Conservation (phyloP, 2,888 invertebrate species). For the Pogonocherus hispidulus region DNA sequence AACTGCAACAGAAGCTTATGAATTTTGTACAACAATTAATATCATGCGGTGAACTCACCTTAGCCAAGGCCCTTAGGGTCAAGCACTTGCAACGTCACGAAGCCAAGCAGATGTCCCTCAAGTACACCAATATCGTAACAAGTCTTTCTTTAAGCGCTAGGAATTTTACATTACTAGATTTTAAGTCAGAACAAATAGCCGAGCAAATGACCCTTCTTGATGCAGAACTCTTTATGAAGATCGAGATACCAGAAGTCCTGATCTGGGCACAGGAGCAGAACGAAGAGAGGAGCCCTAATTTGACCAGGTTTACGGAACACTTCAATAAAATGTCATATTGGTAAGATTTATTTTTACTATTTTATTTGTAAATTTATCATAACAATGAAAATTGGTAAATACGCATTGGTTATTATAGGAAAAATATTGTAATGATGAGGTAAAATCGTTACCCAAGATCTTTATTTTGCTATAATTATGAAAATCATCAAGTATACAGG, state of each 20-base stretch:
- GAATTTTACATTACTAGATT: constrained; percentile 83
- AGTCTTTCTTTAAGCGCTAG: constrained; percentile 63
- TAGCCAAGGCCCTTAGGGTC: constrained; percentile 90
- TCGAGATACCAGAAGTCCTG: constrained; percentile 97
- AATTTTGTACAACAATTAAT: constrained; percentile 95
- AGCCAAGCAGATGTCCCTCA: constrained; percentile 59
- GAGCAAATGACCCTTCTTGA: constrained; percentile 99
- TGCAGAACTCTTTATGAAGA: constrained; percentile 94
- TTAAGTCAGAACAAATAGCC: constrained; percentile 95
- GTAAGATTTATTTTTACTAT: constrained; percentile 68
- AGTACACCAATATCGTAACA: constrained; percentile 52
- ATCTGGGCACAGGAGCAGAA: constrained; percentile 98
- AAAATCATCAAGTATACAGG: too few species aligned
- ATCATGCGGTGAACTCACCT: constrained; percentile 90
- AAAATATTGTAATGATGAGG: too few species aligned
- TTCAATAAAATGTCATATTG: constrained; percentile 99
- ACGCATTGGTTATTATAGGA: background rate
- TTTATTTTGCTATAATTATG: too few species aligned
- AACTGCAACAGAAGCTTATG: constrained; percentile 86
- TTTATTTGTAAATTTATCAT: too few species aligned
- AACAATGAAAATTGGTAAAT: background rate
- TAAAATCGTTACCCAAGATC: too few species aligned
- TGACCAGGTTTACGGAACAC: constrained; percentile 97
- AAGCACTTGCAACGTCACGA: constrained; percentile 89
- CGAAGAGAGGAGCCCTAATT: constrained; percentile 96